phyloP scores from a whole-genome alignment of 23 tunicate genomes.

The Styela clava region DNA sequence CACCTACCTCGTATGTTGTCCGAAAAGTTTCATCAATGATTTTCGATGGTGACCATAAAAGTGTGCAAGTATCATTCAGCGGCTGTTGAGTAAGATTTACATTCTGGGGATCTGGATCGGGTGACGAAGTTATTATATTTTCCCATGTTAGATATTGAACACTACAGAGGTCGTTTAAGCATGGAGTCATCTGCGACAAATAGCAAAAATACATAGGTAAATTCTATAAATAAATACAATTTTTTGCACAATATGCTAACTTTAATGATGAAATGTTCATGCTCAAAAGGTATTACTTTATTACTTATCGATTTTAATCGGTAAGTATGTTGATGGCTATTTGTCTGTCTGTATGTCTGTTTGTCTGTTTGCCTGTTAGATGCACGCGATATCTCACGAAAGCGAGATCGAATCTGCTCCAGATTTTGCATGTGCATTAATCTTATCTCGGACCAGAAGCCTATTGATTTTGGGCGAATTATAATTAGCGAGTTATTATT shows the following conservation, averaged over 20 bases:
- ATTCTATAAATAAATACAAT: too few relatives aligned
- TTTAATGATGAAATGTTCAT: not conserved
- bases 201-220: too few relatives aligned
- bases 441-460: too few relatives aligned
- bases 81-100: not conserved
- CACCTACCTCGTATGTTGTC: not conserved
- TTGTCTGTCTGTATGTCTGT: too few relatives aligned
- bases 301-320: too few relatives aligned
- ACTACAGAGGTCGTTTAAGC: not conserved
- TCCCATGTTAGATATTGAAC: not conserved
- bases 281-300: not conserved
- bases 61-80: not conserved
- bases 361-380: too few relatives aligned
- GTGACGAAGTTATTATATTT: not conserved
- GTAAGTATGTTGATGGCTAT: too few relatives aligned
- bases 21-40: not conserved
- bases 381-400: too few relatives aligned
- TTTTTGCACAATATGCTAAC: not conserved
- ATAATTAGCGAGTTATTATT: too few relatives aligned
- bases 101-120: not conserved
- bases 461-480: too few relatives aligned
- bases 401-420: too few relatives aligned
- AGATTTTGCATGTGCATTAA: too few relatives aligned
- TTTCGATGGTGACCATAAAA: not conserved
- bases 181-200: not conserved